Evolutionary conservation across 1,140 invertebrate genomes (phyloP), one percentile per base, ranked within the genome.

Genomic region (Drosophila obscura): DNA sequence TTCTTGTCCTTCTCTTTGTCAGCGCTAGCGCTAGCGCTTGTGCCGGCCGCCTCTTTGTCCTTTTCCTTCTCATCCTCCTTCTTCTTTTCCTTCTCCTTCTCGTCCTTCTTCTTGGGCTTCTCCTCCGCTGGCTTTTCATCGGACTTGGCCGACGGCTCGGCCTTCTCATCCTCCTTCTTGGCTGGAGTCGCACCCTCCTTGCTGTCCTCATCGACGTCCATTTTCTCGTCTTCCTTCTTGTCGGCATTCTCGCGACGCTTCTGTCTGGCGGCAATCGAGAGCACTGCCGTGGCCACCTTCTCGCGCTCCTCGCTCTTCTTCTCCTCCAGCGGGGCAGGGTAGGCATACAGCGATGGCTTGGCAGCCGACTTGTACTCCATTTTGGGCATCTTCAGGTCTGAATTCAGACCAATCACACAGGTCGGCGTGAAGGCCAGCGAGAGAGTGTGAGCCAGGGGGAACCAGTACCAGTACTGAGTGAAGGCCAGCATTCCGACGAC

Each of bases 401-500:
- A 95, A 92, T 99, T 99, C 0, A 99, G 94, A 8, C 95, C 97
- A 90, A 99, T 98, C 3, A 99, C 89, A 89, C 97, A 98, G 0
- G 98, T 99, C 1, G 99, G 99, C 0, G 97, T 98, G 90, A 99
- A 99, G 1, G 98, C 97, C 56, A 99, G 93, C 3, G 97, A 97
- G 45, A 99, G 92, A 80, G 99, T 99, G 91, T 99, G 98, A 0
- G 98, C 96, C 51, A 99, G 93, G 0, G 99, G 99, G 94, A 99
- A 99, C 99, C 99, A 99, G 92, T 99, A 99, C 99, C 99, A 99
- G 92, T 99, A 99, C 91, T 99, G 99, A 0, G 98, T 98, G 92
- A 99, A 99, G 0, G 99, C 96, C 45, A 99, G 92, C 92, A 98
- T 96, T n/a, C 99, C 99, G 1, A 99, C 98, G 4, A 99, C 98